Base-by-base conservation (phyloP, 2,113 vertebrate species). In the Ursus arctos region DNA sequence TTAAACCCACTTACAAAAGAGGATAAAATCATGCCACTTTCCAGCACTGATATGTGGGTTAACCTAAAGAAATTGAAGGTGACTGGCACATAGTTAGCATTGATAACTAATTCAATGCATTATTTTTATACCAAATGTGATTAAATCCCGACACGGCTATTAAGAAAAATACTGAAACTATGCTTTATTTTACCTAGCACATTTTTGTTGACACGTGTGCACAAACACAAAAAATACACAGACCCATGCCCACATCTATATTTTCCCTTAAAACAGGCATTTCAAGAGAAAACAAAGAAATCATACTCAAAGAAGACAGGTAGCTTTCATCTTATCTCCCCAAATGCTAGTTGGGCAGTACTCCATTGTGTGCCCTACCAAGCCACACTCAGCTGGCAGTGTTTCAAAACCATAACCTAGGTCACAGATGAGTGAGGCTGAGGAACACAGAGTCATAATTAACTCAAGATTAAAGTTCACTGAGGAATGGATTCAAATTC, bases 381-480 rank as follows among this genome's bases (percentile, higher is more conserved):
- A 43, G 57, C 8, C 51, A 6, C 47, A 14, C 55, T 95, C 31
- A 24, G 3, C 16, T 53, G 79, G 28, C n/a, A 83, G 15, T 69
- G 18, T 67, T 69, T 72, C 61, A 33, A 95, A 95, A 77, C 5
- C 47, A 28, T 43, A 88, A 6, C 24, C 40, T 33, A 81, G 59
- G 43, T 40, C 21, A 33, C n/a, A 55, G 61, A n/a, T 36, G 12
- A 36, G 1, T 21, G 6, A 47, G 31, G 15, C 43, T 14, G 11
- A 51, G 67, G 28, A 88, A 33, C 47, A 76, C 0, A 59, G 61
- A 57, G 43, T 84, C 55, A 43, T 53, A 91, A 57, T 47, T 91
- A 92, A 61, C 43, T 76, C 72, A 91, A 93, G 59, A 92, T 63
- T 72, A 74, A 69, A 83, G 83, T 95, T 93, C 79, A 86, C 31